These are phyloP conservation scores for Diacarnus erythraeanus DNA, from an alignment of 37 sponge, comb jelly and placozoan genomes.

Conservation along the genomic window DNA sequence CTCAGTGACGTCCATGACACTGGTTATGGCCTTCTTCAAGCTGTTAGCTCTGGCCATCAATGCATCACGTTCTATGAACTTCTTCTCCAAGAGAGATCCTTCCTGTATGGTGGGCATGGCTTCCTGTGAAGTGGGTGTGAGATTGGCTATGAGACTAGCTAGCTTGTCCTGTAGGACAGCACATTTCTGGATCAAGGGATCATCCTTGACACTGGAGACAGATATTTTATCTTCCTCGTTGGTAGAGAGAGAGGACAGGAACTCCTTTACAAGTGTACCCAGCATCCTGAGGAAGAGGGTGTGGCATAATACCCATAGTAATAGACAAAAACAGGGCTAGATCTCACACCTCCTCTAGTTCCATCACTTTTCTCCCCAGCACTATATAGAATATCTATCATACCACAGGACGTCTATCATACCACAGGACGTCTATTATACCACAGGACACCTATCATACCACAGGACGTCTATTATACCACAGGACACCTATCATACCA, in stretches of 20 bases:
- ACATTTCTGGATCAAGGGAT: slow-evolving; percentile 40
- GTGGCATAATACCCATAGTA: not conserved
- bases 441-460: too few species aligned
- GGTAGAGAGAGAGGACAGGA: slow-evolving; percentile 35
- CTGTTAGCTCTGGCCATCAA: slow-evolving; percentile 87
- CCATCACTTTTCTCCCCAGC: too few species aligned
- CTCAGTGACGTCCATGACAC: slow-evolving; percentile 70
- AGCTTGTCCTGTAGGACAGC: slow-evolving; percentile 49
- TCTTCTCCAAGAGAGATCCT: not conserved
- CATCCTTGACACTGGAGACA: not conserved
- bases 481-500: too few species aligned
- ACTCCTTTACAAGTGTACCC: slow-evolving; percentile 42
- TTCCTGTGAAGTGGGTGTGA: not conserved
- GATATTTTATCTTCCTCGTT: not conserved
- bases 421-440: too few species aligned
- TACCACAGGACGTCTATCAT: too few species aligned
- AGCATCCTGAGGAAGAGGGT: slow-evolving; percentile 37
- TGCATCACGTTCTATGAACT: slow-evolving; percentile 55
- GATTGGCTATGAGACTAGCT: slow-evolving; percentile 11
- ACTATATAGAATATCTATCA: too few species aligned
- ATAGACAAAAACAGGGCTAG: not conserved
- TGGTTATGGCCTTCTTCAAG: slow-evolving; percentile 79
- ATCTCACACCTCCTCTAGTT: too few species aligned
- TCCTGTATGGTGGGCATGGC: not conserved
- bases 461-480: too few species aligned